Conservation (phyloP, 2,113 vertebrate species). For the Nothoprocta perdicaria region DNA sequence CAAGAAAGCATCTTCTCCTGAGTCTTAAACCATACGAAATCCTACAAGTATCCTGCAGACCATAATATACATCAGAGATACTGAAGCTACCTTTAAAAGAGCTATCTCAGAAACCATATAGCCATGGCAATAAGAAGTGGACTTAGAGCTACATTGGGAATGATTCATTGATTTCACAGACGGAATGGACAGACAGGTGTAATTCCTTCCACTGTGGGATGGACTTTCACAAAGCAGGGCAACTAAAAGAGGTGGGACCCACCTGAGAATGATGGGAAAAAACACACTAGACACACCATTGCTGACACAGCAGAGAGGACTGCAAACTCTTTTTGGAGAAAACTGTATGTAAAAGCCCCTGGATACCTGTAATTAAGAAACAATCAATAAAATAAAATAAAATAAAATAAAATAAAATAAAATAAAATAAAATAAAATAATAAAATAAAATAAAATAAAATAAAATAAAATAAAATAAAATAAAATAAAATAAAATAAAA, state of each 20-base stretch:
- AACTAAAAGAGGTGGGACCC: not conserved
- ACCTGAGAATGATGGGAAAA: not conserved
- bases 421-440: too few species aligned
- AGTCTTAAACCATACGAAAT: not conserved
- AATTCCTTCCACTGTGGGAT: not conserved
- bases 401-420: too few species aligned
- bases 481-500: too few species aligned
- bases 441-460: too few species aligned
- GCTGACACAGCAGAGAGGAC: not conserved
- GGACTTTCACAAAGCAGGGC: not conserved
- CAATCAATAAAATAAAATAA: not conserved
- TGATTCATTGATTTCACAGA: not conserved
- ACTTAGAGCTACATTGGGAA: not conserved
- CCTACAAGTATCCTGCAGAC: not conserved
- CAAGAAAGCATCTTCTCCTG: not conserved
- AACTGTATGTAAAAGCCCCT: not conserved
- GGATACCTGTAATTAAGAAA: not conserved
- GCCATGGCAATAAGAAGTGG: not conserved
- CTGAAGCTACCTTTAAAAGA: not conserved
- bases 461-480: too few species aligned
- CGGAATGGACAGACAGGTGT: not conserved
- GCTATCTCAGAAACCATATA: not conserved
- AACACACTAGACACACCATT: not conserved
- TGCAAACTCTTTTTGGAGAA: not conserved
- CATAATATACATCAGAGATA: not conserved